phyloP scores from a whole-genome alignment of 1,140 invertebrate species.

The Halotydeus destructor region DNA sequence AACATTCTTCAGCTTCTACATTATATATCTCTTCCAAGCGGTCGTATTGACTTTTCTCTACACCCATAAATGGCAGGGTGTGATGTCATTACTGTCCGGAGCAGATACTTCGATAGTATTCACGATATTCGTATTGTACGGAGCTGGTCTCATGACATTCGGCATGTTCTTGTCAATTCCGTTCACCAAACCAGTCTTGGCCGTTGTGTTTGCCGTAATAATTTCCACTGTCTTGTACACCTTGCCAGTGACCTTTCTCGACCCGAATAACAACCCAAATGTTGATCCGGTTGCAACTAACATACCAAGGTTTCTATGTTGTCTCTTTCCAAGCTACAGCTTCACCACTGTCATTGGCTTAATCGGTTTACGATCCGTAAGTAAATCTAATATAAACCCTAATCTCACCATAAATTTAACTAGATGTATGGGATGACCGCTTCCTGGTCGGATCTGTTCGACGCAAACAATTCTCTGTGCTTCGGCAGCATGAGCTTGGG shows the following conservation, averaged over 20 bases:
- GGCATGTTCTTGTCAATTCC: constrained; percentile 4
- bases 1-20: constrained; percentile 36
- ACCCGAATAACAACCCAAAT: too few relatives aligned
- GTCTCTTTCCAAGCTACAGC: too few relatives aligned
- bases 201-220: constrained; percentile 11
- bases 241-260: too few relatives aligned
- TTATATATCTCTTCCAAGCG: constrained; percentile 29
- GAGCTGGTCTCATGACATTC: constrained; percentile 2
- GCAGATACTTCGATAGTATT: constrained; percentile 1
- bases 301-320: background rate
- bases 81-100: constrained; percentile 3
- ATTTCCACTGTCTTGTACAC: constrained; percentile 16
- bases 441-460: too few relatives aligned
- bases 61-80: too few relatives aligned
- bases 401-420: too few relatives aligned
- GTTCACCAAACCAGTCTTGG: constrained; percentile 9
- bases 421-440: too few relatives aligned
- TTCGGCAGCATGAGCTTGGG: too few relatives aligned
- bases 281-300: background rate
- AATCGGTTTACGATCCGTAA: too few relatives aligned
- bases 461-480: too few relatives aligned
- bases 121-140: background rate
- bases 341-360: too few relatives aligned
- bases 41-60: constrained; percentile 23
- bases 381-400: too few relatives aligned